Evolutionary conservation across 2,797 vertebrate genomes (phyloP).

Genomic region (Champsocephalus esox): DNA sequence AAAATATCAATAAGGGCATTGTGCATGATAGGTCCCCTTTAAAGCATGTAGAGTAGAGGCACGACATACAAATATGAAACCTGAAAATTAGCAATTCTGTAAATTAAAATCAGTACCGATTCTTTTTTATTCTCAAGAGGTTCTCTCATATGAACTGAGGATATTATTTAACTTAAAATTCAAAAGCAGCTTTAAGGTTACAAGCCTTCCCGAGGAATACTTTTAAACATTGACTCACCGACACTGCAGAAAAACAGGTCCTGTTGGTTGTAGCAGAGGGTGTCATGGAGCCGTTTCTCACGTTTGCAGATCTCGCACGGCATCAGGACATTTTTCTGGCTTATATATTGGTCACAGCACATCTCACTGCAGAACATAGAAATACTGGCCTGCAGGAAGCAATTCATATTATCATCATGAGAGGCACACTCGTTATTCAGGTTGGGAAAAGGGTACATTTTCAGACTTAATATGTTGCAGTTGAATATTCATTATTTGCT

Average conservation of each 20-base stretch:
- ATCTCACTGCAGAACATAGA: conserved; percentile 78
- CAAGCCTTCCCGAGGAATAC: not conserved
- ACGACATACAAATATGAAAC: too few species aligned
- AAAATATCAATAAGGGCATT: too few species aligned
- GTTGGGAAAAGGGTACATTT: not conserved
- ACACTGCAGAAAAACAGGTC: conserved; percentile 81
- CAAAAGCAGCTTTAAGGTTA: not conserved
- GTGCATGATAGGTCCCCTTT: too few species aligned
- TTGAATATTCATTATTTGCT: not conserved
- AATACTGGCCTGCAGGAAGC: conserved; percentile 70
- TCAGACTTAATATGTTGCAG: not conserved
- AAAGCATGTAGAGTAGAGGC: too few species aligned
- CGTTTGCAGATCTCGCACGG: conserved; percentile 79
- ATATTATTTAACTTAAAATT: not conserved
- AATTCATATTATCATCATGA: not conserved
- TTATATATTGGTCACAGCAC: conserved; percentile 81
- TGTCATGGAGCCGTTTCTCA: conserved; percentile 80
- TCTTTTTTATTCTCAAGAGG: too few species aligned
- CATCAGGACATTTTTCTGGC: conserved; percentile 70
- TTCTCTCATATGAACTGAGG: too few species aligned
- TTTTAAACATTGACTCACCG: conserved; percentile 65
- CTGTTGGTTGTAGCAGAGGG: conserved; percentile 72
- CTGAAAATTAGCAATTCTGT: too few species aligned
- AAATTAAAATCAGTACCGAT: too few species aligned
- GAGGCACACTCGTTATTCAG: too few species aligned